Evolutionary conservation across 2,113 vertebrate species (phyloP).

Genomic region (Chionis minor): DNA sequence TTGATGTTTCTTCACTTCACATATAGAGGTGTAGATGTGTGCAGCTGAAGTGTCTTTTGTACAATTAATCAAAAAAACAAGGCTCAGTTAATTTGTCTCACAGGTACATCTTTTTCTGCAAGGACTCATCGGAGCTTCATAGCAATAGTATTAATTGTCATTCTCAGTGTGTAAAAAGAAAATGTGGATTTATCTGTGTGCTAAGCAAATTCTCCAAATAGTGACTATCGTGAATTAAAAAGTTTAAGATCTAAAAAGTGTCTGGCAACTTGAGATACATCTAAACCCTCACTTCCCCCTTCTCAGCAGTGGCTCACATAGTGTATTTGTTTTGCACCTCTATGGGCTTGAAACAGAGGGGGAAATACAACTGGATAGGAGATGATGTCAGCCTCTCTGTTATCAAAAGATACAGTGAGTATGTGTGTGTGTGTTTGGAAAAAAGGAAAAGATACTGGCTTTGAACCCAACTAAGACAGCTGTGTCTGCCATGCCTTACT

Average conservation of each 20-base stretch:
- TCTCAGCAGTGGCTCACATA: neutral
- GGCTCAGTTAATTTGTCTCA: neutral
- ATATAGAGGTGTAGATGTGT: neutral
- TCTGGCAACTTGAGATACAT: neutral
- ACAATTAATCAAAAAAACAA: neutral
- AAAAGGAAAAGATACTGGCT: slow-evolving; percentile 16
- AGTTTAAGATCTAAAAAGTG: neutral
- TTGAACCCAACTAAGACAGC: slow-evolving; percentile 33
- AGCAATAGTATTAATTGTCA: neutral
- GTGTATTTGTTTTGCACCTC: slow-evolving; percentile 4
- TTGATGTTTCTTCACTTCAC: neutral
- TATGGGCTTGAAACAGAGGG: neutral
- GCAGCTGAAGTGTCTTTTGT: neutral
- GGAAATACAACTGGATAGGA: slow-evolving; percentile 42
- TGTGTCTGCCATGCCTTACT: slow-evolving; percentile 29
- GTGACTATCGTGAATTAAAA: neutral
- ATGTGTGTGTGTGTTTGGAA: neutral
- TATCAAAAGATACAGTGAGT: slow-evolving; percentile 28
- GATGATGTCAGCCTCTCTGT: slow-evolving; percentile 54
- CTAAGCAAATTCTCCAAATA: neutral
- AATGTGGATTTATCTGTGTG: neutral
- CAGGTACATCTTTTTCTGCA: neutral
- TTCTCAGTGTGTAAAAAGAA: neutral
- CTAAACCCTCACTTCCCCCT: neutral
- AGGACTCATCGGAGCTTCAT: neutral